Base-by-base conservation (phyloP, 1,140 invertebrate species). In the Lepidurus couesii region DNA sequence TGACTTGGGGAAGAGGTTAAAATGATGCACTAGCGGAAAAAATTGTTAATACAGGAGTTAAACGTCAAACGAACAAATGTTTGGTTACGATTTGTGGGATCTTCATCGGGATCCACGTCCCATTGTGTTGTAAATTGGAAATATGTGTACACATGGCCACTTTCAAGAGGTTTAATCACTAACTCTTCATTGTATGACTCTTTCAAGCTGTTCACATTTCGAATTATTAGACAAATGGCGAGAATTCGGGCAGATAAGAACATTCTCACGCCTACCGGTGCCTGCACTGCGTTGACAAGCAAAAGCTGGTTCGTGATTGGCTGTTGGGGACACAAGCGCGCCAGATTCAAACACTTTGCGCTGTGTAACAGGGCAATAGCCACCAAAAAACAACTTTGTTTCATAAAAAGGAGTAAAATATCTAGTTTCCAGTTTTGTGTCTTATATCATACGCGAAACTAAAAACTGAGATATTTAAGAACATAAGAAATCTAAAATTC, bases 1-100 rank as follows among this genome's bases (percentile, higher is more conserved):
- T 1, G 95, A 90, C 82, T 95, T 89, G 21, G 97, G 96, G 86
- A 98, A 97, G 75, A 98, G 86, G 82, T 93, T 89, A 74, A 91
- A 93, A 86, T 97, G 93, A 83, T 90, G 88, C 84, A 90, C 92
- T 93, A 81, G 79, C 89, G 89, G 81, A 80, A 82, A 81, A 80
- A 79, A 80, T 78, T 74, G 42, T 76, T 24, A 44, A 76, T 34
- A n/a, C 44, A 42, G 43, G 42, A 13, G 42, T 24, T 42, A n/a
- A n/a, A 79, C 65, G 2, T 0, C 80, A 74, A 26, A 76, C 9
- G 24, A 53, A 21, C n/a, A 44, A 53, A 75, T 73, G 21, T 8
- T 73, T 21, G 8, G n/a, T 79, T 44, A 80, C 44, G 44, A 73
- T 79, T 45, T 34, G 47, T 73, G 44, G 78, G 44, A 65, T 89